Evolutionary conservation across 2,888 invertebrate species (phyloP), one percentile per base, ranked within the genome.

Genomic region (Anarsia innoxiella): DNA sequence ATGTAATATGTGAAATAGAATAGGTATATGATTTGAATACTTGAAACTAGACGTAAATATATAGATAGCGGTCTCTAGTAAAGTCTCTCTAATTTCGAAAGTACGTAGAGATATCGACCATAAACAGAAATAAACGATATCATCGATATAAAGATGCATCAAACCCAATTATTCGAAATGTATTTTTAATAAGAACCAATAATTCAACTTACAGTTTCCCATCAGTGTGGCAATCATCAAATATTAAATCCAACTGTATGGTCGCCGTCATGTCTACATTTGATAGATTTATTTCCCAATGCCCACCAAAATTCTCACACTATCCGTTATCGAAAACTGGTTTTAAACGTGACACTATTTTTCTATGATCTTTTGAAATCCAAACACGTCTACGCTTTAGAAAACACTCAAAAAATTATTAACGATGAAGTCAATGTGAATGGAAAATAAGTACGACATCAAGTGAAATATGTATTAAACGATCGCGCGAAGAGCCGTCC

Each of bases 191-290:
- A 1, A 15, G 3, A 15, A 16, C 4, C 16, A 2, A 31, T 16
- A 2, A 6, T 19, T 15, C 2, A 50, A 80, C 83, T 76, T 49
- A 84, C 83, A 84, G 62, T 82, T 82, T 70, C 83, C 83, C 83
- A 84, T 84, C 63, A 67, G 76, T 70, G 55, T 49, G 48, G 58
- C 57, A 53, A 61, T 64, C 73, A 73, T 73, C 61, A 65, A 74
- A 59, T 56, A 71, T 57, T 57, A 65, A 66, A 65, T 60, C 48
- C 51, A 48, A 60, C 51, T 50, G 53, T 53, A 49, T 40, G n/a
- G n/a, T 41, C 49, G 65, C 55, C 68, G 59, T 74, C 80, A 79
- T 80, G 46, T 75, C 79, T 64, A 63, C 68, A 74, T 73, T 63
- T 64, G 65, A 65, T 66, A 72, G 59, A 58, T 53, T 59, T 62